Evolutionary conservation across 2,888 invertebrate genomes (phyloP), one percentile per base, ranked within the genome.

Genomic region (Caradrina clavipalpis): DNA sequence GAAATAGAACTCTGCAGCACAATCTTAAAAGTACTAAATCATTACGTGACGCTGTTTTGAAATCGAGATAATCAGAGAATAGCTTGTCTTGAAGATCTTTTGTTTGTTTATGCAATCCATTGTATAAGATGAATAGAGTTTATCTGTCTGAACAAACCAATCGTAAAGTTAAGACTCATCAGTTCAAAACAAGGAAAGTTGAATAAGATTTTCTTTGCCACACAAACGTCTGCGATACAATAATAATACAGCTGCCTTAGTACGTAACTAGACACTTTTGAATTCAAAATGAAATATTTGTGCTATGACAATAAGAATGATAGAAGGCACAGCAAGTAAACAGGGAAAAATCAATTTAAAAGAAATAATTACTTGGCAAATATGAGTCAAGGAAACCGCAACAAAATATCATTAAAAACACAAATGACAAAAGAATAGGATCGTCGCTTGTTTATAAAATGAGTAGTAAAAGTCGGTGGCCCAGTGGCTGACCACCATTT

Each of bases 401-500:
- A 65, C 31, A 70, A 80, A 82, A 82, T 79, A 84, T 81, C 82
- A 89, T 85, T 76, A 85, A 66, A n/a, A 64, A 56, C 61, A 61
- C 49, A 67, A 73, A 78, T 86, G 78, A 82, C 83, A 86, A 85
- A 78, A 73, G 65, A 64, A 79, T 78, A 71, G 76, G 71, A 69
- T 71, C 60, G 64, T 62, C 71, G 78, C 76, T 83, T 87, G 85
- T 86, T 86, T 84, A 81, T 78, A 72, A 75, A 80, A 86, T 85
- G 85, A 82, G 85, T 84, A 84, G 84, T 86, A 86, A 86, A 83
- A 79, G 86, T 76, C 82, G 76, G 83, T 83, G 84, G 87, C 78
- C 80, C 55, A 71, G 75, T 69, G 61, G 45, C 82, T 89, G 89
- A 91, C 91, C 91, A 89, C 91, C 81, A 86, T 86, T 92, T 94